These are phyloP conservation scores for Heterodera filipjevi DNA, from an alignment of 2,888 invertebrate genomes.

Conservation along the genomic window DNA sequence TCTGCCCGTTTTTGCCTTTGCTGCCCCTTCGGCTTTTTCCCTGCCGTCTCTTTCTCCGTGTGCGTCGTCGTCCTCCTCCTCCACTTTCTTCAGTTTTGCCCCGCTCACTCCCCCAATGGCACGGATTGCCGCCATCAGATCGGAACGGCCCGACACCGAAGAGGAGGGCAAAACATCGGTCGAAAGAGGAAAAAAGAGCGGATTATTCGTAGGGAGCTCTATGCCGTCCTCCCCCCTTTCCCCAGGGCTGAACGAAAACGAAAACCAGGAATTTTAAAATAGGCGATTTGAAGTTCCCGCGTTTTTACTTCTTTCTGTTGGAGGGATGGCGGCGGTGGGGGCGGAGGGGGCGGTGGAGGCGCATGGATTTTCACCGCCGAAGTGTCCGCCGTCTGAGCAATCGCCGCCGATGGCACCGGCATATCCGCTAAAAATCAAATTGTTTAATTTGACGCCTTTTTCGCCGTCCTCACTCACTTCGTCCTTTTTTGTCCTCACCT, in stretches of 20 bases:
- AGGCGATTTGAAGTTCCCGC: too few relatives aligned
- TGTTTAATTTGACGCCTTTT: neutral
- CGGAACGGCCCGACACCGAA: constrained; percentile 32
- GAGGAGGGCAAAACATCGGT: neutral
- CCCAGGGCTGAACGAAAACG: neutral
- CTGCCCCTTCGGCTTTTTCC: neutral
- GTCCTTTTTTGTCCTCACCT: neutral
- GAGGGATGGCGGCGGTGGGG: constrained; percentile 14
- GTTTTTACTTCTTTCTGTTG: neutral
- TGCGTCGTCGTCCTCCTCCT: constrained; percentile 10
- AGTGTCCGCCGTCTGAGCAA: neutral
- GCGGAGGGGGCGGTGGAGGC: constrained; percentile 47
- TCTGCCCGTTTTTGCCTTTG: constrained; percentile 28
- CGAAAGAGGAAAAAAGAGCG: neutral
- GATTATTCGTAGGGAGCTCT: too few relatives aligned
- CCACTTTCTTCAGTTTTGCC: constrained; percentile 42
- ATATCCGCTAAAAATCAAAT: neutral
- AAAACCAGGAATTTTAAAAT: neutral
- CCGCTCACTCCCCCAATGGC: constrained; percentile 45
- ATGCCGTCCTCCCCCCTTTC: too few relatives aligned
- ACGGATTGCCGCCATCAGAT: constrained; percentile 49
- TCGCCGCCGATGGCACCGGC: neutral
- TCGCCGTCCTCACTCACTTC: neutral
- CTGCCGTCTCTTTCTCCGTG: neutral
- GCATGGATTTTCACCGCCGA: neutral